These are phyloP conservation scores for Polietes domitor DNA, from an alignment of 2,888 invertebrate species.

Conservation along the genomic window DNA sequence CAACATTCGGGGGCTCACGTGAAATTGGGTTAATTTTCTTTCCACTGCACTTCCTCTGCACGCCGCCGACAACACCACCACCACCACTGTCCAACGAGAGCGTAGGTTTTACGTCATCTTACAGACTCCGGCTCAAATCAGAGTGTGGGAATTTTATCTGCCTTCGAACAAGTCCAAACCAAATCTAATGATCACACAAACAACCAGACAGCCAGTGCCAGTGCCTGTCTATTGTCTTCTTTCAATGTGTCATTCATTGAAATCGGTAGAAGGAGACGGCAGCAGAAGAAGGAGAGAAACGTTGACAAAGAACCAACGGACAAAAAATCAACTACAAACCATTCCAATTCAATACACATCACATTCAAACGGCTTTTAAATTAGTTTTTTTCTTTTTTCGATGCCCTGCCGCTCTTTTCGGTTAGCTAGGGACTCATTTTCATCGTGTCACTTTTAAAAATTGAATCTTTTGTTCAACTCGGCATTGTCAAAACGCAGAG, in stretches of 20 bases:
- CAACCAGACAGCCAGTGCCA: slow-evolving; percentile 28
- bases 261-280: slow-evolving; percentile 13
- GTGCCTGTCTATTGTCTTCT: slow-evolving; percentile 49
- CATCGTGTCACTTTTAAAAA: slow-evolving; percentile 8
- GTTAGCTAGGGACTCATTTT: background rate
- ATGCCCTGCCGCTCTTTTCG: background rate
- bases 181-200: slow-evolving; percentile 55
- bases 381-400: slow-evolving; percentile 27
- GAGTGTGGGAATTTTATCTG: slow-evolving; percentile 63
- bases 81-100: background rate
- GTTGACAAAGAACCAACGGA: background rate
- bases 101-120: slow-evolving; percentile 35
- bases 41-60: slow-evolving; percentile 56
- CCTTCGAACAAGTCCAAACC: slow-evolving; percentile 23
- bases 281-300: slow-evolving; percentile 15
- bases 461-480: slow-evolving; percentile 22
- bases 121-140: background rate
- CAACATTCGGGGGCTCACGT: slow-evolving; percentile 52
- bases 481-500: slow-evolving; percentile 4
- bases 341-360: slow-evolving; percentile 22
- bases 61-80: background rate
- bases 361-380: slow-evolving; percentile 41
- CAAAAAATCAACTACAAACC: slow-evolving; percentile 10
- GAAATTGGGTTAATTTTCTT: slow-evolving; percentile 66
- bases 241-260: slow-evolving; percentile 57